A percentile compares a stretch with the other conserved stretches of the same genome.
Evolutionary conservation across 2,888 invertebrate species (phyloP).

Genomic region (Volucella inflata): DNA sequence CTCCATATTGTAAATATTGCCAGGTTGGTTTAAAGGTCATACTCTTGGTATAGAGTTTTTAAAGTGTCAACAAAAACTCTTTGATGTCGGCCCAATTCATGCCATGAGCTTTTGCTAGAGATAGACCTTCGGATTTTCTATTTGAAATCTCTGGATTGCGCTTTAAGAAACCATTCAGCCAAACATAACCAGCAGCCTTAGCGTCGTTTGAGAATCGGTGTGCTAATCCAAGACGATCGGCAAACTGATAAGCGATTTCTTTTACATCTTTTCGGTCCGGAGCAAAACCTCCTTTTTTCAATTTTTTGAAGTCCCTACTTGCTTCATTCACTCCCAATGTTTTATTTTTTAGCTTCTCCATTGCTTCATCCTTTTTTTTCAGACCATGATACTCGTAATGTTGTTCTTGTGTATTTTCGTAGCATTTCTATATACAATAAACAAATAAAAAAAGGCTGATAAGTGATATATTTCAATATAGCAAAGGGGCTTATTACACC

Average conservation of each 20-base stretch:
- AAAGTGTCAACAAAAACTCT: slow-evolving; percentile 46
- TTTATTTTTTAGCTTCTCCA: slow-evolving; percentile 18
- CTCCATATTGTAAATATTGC: slow-evolving; percentile 76
- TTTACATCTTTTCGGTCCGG: slow-evolving; percentile 2
- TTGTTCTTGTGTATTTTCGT: neutral
- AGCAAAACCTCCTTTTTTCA: slow-evolving; percentile 19
- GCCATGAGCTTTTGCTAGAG: slow-evolving; percentile 5
- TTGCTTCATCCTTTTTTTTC: slow-evolving; percentile 5
- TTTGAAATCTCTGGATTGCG: slow-evolving; percentile 13
- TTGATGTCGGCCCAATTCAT: slow-evolving; percentile 14
- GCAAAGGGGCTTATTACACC: too few species aligned
- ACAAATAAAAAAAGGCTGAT: too few species aligned
- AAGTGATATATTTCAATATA: too few species aligned
- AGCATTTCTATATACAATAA: too few species aligned
- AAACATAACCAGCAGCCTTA: slow-evolving; percentile 2
- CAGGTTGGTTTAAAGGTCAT: slow-evolving; percentile 73
- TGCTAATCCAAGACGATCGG: neutral
- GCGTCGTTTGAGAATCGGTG: slow-evolving; percentile 4
- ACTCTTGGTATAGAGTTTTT: slow-evolving; percentile 20
- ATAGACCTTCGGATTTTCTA: slow-evolving; percentile 26
- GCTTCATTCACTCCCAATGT: slow-evolving; percentile 23
- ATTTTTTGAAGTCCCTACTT: neutral
- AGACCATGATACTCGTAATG: too few species aligned
- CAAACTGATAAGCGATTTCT: slow-evolving; percentile 5
- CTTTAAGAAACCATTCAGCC: slow-evolving; percentile 16